Evolutionary conservation across 2,113 vertebrate species (phyloP).

Genomic region (Drymodes brunneopygia): DNA sequence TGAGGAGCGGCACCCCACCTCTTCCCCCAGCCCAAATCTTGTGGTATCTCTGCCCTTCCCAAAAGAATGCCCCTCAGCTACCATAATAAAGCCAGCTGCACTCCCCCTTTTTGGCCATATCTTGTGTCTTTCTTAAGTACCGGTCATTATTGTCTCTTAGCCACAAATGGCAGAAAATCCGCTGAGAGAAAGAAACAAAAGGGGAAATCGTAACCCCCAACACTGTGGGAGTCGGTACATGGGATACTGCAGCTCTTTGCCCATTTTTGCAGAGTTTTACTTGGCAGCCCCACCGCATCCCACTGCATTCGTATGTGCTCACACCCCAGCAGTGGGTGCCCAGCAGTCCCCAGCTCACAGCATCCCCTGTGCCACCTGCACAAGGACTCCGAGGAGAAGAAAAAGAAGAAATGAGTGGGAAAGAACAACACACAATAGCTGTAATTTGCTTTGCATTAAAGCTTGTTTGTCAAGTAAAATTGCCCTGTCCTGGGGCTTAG

Average conservation of each 20-base stretch:
- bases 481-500: not conserved
- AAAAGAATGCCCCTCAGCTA: not conserved
- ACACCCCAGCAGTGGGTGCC: not conserved
- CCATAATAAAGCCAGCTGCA: not conserved
- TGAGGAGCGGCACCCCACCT: fast-evolving
- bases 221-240: not conserved
- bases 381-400: fast-evolving
- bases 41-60: not conserved
- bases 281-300: not conserved
- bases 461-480: not conserved
- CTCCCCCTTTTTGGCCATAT: too few relatives aligned
- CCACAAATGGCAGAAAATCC: not conserved
- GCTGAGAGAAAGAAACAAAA: not conserved
- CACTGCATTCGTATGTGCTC: fast-evolving
- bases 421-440: not conserved
- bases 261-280: not conserved
- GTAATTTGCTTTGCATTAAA: not conserved
- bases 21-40: not conserved
- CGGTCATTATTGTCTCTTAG: not conserved
- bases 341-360: not conserved
- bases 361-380: not conserved
- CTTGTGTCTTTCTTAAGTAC: not conserved
- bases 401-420: not conserved
- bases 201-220: not conserved
- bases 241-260: not conserved